phyloP scores from a whole-genome alignment of 2,113 vertebrate species.

The Heterocephalus glaber region DNA sequence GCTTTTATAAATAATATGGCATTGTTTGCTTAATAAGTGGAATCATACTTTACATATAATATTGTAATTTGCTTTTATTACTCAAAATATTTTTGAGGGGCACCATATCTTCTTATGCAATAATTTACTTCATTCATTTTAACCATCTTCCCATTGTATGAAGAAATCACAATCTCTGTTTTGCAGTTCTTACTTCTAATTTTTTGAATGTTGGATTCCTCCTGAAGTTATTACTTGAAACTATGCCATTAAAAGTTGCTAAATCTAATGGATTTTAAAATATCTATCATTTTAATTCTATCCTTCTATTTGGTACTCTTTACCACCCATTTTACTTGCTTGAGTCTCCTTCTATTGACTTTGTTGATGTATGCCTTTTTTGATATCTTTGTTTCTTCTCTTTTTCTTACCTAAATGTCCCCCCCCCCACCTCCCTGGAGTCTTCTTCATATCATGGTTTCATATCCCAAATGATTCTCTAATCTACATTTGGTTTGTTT shows the following conservation, averaged over 20 bases:
- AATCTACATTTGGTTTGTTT: constrained; percentile 51
- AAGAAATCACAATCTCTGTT: background rate
- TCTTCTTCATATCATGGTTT: background rate
- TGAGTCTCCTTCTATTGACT: background rate
- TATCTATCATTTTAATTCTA: background rate
- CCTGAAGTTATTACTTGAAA: background rate
- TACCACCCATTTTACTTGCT: background rate
- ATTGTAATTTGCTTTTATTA: constrained; percentile 30
- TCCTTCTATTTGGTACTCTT: background rate
- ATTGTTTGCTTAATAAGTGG: background rate
- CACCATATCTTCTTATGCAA: background rate
- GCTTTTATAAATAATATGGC: background rate
- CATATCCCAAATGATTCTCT: background rate
- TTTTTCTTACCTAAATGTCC: background rate
- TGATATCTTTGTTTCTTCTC: background rate
- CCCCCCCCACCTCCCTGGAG: background rate
- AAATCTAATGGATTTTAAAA: background rate
- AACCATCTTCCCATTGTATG: background rate
- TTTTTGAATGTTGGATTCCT: constrained; percentile 12
- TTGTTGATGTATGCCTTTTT: background rate
- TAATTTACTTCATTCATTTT: constrained; percentile 22
- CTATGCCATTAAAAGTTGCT: background rate
- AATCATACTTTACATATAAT: background rate
- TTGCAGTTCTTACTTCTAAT: background rate
- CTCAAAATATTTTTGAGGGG: background rate